phyloP scores from a whole-genome alignment of 2,888 invertebrate genomes.

The Brachycybe producta region DNA sequence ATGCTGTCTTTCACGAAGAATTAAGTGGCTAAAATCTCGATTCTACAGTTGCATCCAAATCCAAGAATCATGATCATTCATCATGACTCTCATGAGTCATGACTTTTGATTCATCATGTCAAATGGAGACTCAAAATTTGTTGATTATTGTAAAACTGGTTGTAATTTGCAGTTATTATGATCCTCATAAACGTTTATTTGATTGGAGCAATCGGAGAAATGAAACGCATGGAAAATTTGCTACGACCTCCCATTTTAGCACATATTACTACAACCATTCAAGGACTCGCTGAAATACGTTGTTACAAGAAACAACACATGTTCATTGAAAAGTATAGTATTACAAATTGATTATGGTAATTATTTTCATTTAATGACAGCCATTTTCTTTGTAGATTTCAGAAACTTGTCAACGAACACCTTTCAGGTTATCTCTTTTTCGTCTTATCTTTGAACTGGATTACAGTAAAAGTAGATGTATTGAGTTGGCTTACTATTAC shows the following conservation, averaged over 20 bases:
- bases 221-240: slow-evolving; percentile 38
- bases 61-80: no score
- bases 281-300: slow-evolving; percentile 40
- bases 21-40: no score
- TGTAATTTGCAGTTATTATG: slow-evolving; percentile 3
- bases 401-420: slow-evolving; percentile 34
- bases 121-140: no score
- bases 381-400: slow-evolving; percentile 34
- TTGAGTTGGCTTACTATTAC: slow-evolving; percentile 33
- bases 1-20: no score
- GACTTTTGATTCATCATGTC: no score
- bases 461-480: slow-evolving; percentile 36
- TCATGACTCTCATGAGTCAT: no score
- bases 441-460: slow-evolving; percentile 37
- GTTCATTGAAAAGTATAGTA: slow-evolving; percentile 33
- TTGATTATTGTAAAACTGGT: no score
- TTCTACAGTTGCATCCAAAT: no score
- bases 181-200: slow-evolving; percentile 17
- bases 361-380: no score
- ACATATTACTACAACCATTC: slow-evolving; percentile 39
- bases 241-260: slow-evolving; percentile 41
- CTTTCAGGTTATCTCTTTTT: slow-evolving; percentile 35
- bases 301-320: slow-evolving; percentile 36
- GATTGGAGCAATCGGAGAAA: slow-evolving; percentile 28
- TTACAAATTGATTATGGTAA: no score